Evolutionary conservation across 2,888 invertebrate genomes (phyloP).

Genomic region (Thereva nobilitata): DNA sequence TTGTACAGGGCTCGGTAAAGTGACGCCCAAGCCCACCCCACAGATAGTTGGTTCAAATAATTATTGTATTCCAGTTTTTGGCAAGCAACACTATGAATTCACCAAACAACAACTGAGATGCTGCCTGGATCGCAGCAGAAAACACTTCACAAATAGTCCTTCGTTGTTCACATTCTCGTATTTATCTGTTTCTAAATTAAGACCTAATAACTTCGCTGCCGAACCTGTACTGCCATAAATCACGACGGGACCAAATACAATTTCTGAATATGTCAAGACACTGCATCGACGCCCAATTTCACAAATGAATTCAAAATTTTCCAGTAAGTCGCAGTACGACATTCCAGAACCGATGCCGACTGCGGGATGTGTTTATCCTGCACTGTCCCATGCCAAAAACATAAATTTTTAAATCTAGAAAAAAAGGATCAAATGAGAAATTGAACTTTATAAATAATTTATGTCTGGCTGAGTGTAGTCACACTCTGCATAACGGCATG

Average conservation of each 20-base stretch:
- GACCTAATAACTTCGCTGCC: no score
- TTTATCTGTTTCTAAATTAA: no score
- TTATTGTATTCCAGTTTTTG: no score
- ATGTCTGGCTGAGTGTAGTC: slow-evolving; percentile 24
- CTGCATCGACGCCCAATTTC: slow-evolving; percentile 34
- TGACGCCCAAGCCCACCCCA: no score
- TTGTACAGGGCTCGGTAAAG: no score
- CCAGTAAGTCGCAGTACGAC: slow-evolving; percentile 17
- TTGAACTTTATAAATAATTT: slow-evolving; percentile 35
- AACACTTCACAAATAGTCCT: no score
- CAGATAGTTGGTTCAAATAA: no score
- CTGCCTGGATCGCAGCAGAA: no score
- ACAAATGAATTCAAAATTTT: slow-evolving; percentile 33
- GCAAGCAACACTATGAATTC: no score
- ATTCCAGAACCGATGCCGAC: slow-evolving; percentile 1
- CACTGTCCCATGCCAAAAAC: slow-evolving; percentile 27
- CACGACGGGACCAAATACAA: slow-evolving; percentile 24
- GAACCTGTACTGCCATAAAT: slow-evolving; percentile 12
- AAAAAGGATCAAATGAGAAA: slow-evolving; percentile 32
- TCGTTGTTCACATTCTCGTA: no score
- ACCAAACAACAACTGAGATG: no score
- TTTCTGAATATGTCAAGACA: slow-evolving; percentile 31
- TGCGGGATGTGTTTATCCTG: slow-evolving; percentile 15
- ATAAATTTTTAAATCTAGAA: slow-evolving; percentile 30
- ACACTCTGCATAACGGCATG: background rate